Evolutionary conservation across 2,797 vertebrate species (phyloP).

Genomic region (Potorous gilbertii): DNA sequence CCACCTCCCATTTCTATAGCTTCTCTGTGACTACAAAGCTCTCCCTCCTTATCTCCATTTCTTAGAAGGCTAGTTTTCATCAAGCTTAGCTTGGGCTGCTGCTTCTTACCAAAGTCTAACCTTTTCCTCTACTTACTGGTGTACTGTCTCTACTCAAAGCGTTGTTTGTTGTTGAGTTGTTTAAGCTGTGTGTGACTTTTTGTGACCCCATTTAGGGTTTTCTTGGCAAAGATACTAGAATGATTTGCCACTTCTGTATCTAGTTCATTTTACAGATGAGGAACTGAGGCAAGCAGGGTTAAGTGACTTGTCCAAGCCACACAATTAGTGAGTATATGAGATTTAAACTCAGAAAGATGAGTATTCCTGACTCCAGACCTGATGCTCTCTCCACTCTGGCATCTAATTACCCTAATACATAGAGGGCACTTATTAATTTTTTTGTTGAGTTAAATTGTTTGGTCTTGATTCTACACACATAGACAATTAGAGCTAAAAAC

Average conservation of each 20-base stretch:
- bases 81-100: background rate
- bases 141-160: background rate
- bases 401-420: background rate
- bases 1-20: background rate
- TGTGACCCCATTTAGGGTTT: background rate
- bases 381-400: background rate
- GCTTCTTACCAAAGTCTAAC: background rate
- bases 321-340: too few relatives aligned
- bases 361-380: background rate
- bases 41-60: background rate
- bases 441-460: background rate
- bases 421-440: background rate
- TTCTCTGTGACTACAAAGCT: background rate
- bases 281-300: too few relatives aligned
- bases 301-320: too few relatives aligned
- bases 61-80: background rate
- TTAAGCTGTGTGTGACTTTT: background rate
- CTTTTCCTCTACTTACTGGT: background rate
- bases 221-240: too few relatives aligned
- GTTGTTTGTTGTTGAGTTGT: background rate
- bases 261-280: too few relatives aligned
- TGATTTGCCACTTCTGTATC: too few relatives aligned
- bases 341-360: background rate
- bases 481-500: background rate
- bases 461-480: background rate